These are phyloP conservation scores for Antheraea mylitta DNA, from an alignment of 1,140 invertebrate species.

Conservation along the genomic window DNA sequence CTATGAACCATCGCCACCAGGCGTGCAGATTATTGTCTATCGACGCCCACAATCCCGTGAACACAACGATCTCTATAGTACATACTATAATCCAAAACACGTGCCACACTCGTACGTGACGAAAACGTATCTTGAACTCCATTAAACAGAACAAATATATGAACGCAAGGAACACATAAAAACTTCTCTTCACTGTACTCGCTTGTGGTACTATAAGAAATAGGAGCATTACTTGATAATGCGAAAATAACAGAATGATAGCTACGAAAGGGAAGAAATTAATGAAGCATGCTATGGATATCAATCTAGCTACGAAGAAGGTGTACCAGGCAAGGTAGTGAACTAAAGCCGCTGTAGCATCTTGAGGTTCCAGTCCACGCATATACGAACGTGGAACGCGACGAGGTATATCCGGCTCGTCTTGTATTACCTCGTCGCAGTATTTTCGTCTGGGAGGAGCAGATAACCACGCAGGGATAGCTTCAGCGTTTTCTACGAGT, in stretches of 20 bases:
- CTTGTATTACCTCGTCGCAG: conserved; percentile 50
- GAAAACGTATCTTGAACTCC: conserved; percentile 87
- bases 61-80: conserved; percentile 82
- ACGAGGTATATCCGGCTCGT: conserved; percentile 58
- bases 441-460: conserved; percentile 62
- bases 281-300: conserved; percentile 85
- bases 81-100: conserved; percentile 82
- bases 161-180: conserved; percentile 83
- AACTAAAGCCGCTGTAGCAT: conserved; percentile 82
- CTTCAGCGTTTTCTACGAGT: conserved; percentile 65
- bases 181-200: conserved; percentile 74
- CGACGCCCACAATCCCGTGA: conserved; percentile 83
- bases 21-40: conserved; percentile 79
- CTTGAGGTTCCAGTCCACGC: conserved; percentile 84
- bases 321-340: conserved; percentile 86
- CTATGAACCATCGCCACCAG: conserved; percentile 81
- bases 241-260: conserved; percentile 78
- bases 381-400: conserved; percentile 50
- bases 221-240: conserved; percentile 81
- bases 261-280: conserved; percentile 82
- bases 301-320: conserved; percentile 83
- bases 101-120: conserved; percentile 83
- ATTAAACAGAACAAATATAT: conserved; percentile 86
- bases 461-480: conserved; percentile 60
- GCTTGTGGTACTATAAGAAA: conserved; percentile 81